phyloP scores from a whole-genome alignment of 2,888 invertebrate species.

The Tethea ocularis region DNA sequence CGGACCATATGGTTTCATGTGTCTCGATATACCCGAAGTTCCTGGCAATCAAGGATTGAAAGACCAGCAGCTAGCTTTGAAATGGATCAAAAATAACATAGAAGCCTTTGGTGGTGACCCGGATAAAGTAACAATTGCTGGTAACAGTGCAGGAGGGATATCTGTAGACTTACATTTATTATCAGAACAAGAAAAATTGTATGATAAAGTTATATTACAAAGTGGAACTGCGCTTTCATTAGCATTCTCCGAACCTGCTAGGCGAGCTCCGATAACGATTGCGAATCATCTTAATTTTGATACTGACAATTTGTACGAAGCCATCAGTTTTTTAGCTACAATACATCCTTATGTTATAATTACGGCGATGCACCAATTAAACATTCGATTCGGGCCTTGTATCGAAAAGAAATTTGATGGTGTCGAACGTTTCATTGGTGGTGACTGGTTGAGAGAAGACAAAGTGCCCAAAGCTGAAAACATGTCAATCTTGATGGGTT shows the following conservation, averaged over 20 bases:
- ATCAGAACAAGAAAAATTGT: constrained; percentile 23
- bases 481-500: constrained; percentile 20
- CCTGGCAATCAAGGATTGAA: constrained; percentile 43
- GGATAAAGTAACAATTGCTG: constrained; percentile 39
- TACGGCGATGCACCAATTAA: constrained; percentile 16
- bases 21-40: constrained; percentile 29
- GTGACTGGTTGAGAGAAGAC: neutral
- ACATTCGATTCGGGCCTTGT: constrained; percentile 21
- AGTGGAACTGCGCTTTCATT: constrained; percentile 20
- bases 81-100: constrained; percentile 44
- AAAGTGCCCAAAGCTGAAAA: constrained; percentile 12
- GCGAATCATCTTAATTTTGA: constrained; percentile 21
- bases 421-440: constrained; percentile 10
- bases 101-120: constrained; percentile 42
- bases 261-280: constrained; percentile 15
- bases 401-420: constrained; percentile 18
- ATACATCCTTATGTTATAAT: constrained; percentile 19
- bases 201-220: constrained; percentile 27
- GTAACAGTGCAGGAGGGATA: constrained; percentile 30
- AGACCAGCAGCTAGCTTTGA: constrained; percentile 39
- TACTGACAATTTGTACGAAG: constrained; percentile 15
- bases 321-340: constrained; percentile 19
- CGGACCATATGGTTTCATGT: constrained; percentile 35
- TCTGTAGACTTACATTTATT: constrained; percentile 24
- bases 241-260: constrained; percentile 11